Base-by-base conservation (phyloP, 2,113 vertebrate species). In the Labeo rohita region DNA sequence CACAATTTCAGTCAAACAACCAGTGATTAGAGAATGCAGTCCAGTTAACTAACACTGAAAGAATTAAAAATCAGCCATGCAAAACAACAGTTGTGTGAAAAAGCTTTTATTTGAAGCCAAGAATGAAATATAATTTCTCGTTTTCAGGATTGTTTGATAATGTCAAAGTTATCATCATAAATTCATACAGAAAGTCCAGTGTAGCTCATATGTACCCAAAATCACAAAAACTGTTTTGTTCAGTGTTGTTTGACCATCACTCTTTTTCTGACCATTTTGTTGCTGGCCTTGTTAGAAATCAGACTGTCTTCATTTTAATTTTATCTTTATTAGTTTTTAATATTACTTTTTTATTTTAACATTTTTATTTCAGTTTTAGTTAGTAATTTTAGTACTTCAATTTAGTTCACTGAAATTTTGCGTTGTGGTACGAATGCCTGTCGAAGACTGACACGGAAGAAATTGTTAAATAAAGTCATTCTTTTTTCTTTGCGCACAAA, bases 101-200 rank as follows among this genome's bases (percentile, higher is more conserved):
- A 49, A 50, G 45, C n/a, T 23, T 75, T 75, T 75, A 75, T 75
- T 75, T 6, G 12, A 50, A 75, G n/a, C 21, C 73, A 28, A 49
- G 21, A 74, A 49, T 23, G 21, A 49, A 74, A 74, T 49, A 5
- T 21, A 45, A 45, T 72, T 72, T 45, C 8, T 11, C 0, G 45
- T 21, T 21, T 72, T 72, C 4, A 72, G 39, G 16, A 72, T n/a
- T 45, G 3, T 12, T 72, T 72, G 68, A 36, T 70, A 39, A 72
- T 45, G 68, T 43, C 8, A 45, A 59, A 59, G 34, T 16, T 39
- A 18, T 59, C 15, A 59, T 52, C 34, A 16, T 59, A 21, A n/a
- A 79, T 43, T n/a, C 18, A 79, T 78, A 78, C 73, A 75, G 45
- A 28, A 50, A 43, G 34, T 43, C 52, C 28, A 79, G 54, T 59